phyloP scores from a whole-genome alignment of 1,140 invertebrate genomes.

The Ips typographus region DNA sequence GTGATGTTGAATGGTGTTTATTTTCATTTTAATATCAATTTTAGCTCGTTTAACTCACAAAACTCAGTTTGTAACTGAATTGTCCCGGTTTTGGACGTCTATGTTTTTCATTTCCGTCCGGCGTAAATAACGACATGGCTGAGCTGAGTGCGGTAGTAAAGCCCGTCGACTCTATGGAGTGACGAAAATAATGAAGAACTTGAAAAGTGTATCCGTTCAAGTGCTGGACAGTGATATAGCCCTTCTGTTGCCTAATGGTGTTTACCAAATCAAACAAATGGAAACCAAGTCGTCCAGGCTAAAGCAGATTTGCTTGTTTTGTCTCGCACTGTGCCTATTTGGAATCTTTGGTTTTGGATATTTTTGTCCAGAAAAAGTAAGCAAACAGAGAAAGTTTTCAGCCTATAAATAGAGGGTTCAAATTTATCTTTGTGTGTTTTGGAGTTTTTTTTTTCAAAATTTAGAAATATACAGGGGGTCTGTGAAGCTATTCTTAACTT shows the following conservation, averaged over 20 bases:
- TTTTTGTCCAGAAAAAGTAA: constrained; percentile 81
- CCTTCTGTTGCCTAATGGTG: constrained; percentile 65
- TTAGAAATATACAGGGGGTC: no score
- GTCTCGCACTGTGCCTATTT: constrained; percentile 73
- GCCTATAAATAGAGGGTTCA: neutral
- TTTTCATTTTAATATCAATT: no score
- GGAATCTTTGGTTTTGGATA: constrained; percentile 85
- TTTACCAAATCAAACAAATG: constrained; percentile 76
- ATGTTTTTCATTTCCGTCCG: no score
- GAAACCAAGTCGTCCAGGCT: constrained; percentile 69
- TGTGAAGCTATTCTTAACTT: no score
- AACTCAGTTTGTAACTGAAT: no score
- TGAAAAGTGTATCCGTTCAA: constrained; percentile 75
- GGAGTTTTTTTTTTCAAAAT: neutral
- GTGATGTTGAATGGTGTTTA: no score
- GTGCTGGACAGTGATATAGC: constrained; percentile 73
- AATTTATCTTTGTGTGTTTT: neutral
- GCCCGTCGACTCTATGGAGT: constrained; percentile 29
- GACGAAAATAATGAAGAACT: constrained; percentile 50
- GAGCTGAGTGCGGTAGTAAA: no score
- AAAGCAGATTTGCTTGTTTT: constrained; percentile 74
- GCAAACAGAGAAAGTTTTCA: constrained; percentile 28
- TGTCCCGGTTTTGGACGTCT: no score
- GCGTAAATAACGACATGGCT: no score
- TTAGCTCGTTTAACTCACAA: no score